Evolutionary conservation across 2,888 invertebrate species (phyloP).

Genomic region (Ophion ellenae): DNA sequence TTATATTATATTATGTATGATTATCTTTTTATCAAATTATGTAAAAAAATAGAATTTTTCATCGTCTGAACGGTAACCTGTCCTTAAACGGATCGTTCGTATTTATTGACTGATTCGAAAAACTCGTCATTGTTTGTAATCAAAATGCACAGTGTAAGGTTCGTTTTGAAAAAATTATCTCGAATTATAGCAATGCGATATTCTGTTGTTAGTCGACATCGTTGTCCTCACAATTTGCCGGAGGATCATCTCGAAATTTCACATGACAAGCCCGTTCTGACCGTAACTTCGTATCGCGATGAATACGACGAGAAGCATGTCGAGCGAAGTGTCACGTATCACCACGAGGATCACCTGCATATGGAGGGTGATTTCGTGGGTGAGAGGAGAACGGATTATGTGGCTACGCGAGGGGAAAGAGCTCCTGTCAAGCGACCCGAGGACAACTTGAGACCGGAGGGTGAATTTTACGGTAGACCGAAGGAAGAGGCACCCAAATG

Average conservation of each 20-base stretch:
- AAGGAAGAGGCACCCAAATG: conserved; percentile 84
- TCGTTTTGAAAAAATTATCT: neutral
- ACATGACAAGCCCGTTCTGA: conserved; percentile 75
- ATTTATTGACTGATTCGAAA: too few relatives aligned
- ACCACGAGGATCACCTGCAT: conserved; percentile 89
- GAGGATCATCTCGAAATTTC: conserved; percentile 80
- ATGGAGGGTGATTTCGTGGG: conserved; percentile 88
- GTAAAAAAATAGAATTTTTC: too few relatives aligned
- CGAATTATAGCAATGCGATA: neutral
- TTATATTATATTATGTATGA: too few relatives aligned
- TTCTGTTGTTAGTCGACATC: conserved; percentile 89
- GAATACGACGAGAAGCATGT: conserved; percentile 89
- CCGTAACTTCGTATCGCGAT: conserved; percentile 87
- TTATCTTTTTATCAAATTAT: too few relatives aligned
- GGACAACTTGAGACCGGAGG: conserved; percentile 84
- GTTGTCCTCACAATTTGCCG: conserved; percentile 89
- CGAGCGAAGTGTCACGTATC: conserved; percentile 86
- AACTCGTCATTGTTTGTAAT: neutral
- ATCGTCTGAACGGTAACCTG: too few relatives aligned
- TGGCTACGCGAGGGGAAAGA: conserved; percentile 83
- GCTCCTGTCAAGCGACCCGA: conserved; percentile 79
- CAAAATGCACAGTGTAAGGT: neutral
- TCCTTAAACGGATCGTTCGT: too few relatives aligned
- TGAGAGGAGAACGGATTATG: conserved; percentile 84
- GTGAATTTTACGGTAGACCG: conserved; percentile 82